Percentiles rank a stretch among this genome's conserved stretches.
Evolutionary conservation across 2,797 vertebrate genomes (phyloP).

Genomic region (Pseudochirops corinnae): DNA sequence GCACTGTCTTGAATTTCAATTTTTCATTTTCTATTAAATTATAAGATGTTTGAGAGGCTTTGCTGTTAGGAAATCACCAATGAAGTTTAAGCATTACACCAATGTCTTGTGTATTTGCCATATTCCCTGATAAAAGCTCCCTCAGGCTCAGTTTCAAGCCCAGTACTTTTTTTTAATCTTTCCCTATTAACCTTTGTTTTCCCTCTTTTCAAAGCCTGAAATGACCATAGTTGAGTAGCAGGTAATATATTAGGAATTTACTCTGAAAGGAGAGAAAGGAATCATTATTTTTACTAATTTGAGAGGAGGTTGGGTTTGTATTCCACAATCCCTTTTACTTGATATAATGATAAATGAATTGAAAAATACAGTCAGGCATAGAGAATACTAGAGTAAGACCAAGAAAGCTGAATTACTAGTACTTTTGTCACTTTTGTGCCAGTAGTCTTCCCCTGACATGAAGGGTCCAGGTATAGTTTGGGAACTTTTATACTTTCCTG

Average conservation of each 20-base stretch:
- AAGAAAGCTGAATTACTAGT: background rate
- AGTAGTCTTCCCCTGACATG: background rate
- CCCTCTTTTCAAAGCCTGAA: background rate
- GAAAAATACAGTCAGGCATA: background rate
- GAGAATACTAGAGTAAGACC: background rate
- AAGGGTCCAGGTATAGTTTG: background rate
- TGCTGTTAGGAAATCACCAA: background rate
- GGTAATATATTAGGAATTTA: background rate
- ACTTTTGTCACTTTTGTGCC: background rate
- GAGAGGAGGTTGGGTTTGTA: background rate
- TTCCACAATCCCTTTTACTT: background rate
- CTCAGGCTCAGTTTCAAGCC: background rate
- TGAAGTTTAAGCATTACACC: background rate
- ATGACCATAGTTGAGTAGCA: background rate
- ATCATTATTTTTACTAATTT: background rate
- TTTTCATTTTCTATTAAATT: background rate
- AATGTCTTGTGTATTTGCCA: background rate
- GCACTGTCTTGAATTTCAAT: background rate
- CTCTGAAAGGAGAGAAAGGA: background rate
- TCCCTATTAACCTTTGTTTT: background rate
- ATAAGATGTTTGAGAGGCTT: background rate
- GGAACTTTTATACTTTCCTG: background rate
- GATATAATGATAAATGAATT: background rate
- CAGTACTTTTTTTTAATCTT: background rate
- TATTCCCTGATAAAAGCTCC: background rate